Evolutionary conservation across 2,888 invertebrate genomes (phyloP), one percentile per base, ranked within the genome.

Genomic region (Agonopterix heracliana): DNA sequence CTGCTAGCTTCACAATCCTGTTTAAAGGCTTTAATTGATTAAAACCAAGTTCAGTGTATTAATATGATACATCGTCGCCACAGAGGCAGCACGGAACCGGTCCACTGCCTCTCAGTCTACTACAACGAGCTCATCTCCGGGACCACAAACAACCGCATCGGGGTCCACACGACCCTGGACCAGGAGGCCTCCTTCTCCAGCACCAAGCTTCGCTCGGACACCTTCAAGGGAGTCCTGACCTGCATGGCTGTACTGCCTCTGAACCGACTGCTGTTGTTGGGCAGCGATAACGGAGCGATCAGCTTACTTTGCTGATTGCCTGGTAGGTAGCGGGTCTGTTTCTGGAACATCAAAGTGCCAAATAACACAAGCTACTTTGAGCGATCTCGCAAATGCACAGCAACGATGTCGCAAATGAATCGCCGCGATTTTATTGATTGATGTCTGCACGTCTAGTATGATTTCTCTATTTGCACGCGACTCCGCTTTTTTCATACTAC

Each of bases 41-140:
- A n/a, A n/a, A n/a, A n/a, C n/a, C n/a, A n/a, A n/a, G n/a, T n/a
- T n/a, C n/a, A n/a, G n/a, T n/a, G 2, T 17, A 17, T 38, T 38
- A 38, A 38, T n/a, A 38, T n/a, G 4, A 38, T 38, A 38, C n/a
- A n/a, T 38, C n/a, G n/a, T 38, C 11, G 3, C 8, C 42, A 52
- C 82, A 96, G 96, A 88, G 97, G 97, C 53, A 93, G 94, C 46
- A 94, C 96, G 1, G 98, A 98, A 74, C 97, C 98, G 1, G 96
- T 97, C 2, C 97, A 98, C 81, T 96, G 96, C 65, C 90, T 97
- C 54, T 92, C 93, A 41, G 90, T 93, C 41, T 94, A 95, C 79
- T 93, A 94, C 71, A 90, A 92, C 61, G 95, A 96, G 77, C 84
- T 98, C 52, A 92, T 98, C 54, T 94, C 96, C 7, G 98, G 96